Evolutionary conservation across 2,113 vertebrate genomes (phyloP).

Genomic region (Naja naja): DNA sequence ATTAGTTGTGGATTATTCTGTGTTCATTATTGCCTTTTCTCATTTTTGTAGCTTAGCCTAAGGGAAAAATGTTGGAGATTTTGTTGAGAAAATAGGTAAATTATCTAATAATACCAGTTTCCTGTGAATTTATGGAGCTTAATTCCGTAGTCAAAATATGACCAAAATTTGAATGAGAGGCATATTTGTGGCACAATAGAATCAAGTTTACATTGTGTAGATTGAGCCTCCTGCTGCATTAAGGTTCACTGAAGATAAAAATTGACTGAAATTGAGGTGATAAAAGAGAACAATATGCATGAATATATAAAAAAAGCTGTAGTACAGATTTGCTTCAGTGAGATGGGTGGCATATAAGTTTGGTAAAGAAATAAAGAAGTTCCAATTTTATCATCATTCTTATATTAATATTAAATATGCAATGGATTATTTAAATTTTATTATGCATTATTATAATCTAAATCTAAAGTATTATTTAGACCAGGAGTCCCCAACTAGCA

Average conservation of each 20-base stretch:
- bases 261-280: not conserved
- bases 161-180: not conserved
- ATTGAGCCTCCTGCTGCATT: not conserved
- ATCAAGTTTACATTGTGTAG: not conserved
- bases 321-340: not conserved
- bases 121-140: not conserved
- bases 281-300: not conserved
- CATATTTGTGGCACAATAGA: not conserved
- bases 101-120: not conserved
- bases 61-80: not conserved
- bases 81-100: not conserved
- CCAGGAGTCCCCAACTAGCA: not conserved
- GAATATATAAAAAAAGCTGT: not conserved
- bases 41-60: not conserved
- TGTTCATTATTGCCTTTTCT: not conserved
- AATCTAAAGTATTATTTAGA: not conserved
- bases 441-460: not conserved
- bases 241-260: not conserved
- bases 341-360: not conserved
- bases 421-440: not conserved
- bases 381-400: not conserved
- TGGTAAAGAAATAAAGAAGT: not conserved
- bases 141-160: not conserved
- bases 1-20: not conserved
- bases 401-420: not conserved